These are phyloP conservation scores for Gisinianus flammeolus DNA, from an alignment of 2,888 invertebrate genomes.

Conservation along the genomic window DNA sequence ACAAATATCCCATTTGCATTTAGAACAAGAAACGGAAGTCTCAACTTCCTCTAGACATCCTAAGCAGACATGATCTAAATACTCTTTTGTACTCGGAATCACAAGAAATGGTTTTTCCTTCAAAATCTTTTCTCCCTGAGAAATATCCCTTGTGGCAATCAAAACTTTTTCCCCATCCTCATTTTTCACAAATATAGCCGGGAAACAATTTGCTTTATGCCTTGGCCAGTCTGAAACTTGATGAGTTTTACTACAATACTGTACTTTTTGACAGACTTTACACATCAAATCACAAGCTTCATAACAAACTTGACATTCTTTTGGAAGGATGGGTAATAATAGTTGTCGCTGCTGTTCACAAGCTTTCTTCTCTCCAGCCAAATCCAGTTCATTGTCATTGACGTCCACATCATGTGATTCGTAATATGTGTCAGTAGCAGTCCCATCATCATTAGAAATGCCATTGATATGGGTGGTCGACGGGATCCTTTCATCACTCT, in stretches of 20 bases:
- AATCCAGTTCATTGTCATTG: no score
- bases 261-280: constrained; percentile 30
- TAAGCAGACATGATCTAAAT: constrained; percentile 23
- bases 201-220: constrained; percentile 34
- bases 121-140: constrained; percentile 29
- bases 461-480: neutral
- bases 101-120: constrained; percentile 32
- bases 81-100: constrained; percentile 12
- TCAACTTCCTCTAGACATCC: constrained; percentile 31
- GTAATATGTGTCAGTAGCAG: no score
- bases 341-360: no score
- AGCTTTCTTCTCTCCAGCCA: no score
- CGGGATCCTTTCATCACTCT: constrained; percentile 2
- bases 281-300: constrained; percentile 18
- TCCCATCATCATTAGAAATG: neutral
- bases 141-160: constrained; percentile 32
- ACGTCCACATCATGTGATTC: no score
- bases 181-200: constrained; percentile 9
- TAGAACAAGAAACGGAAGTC: constrained; percentile 20
- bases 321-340: no score
- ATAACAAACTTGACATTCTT: constrained; percentile 33
- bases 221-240: constrained; percentile 40
- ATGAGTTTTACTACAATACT: constrained; percentile 40
- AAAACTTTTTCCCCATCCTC: constrained; percentile 9
- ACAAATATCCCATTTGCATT: constrained; percentile 39